A percentile compares a stretch with the other conserved stretches of the same genome.
These are phyloP conservation scores for Caprella mutica DNA, from an alignment of 2,888 invertebrate species.

Conservation along the genomic window DNA sequence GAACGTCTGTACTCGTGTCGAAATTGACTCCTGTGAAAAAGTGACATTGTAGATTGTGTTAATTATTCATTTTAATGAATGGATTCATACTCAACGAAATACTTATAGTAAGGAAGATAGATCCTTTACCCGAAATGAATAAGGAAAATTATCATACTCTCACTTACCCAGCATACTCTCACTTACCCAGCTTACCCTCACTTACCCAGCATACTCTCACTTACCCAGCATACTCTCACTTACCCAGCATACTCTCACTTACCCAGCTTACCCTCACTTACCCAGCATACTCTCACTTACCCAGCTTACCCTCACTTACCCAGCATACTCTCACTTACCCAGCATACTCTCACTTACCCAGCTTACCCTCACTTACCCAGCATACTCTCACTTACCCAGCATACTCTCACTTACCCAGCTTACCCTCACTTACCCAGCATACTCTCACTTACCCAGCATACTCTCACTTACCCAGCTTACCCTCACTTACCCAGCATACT, in stretches of 20 bases:
- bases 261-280: too few relatives aligned
- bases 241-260: too few relatives aligned
- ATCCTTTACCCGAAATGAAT: too few relatives aligned
- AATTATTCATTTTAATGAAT: too few relatives aligned
- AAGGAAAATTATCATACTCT: too few relatives aligned
- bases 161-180: not conserved
- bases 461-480: not conserved
- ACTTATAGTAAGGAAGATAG: too few relatives aligned
- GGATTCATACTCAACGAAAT: too few relatives aligned
- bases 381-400: not conserved
- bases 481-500: not conserved
- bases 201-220: not conserved
- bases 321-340: conserved; percentile 62
- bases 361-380: too few relatives aligned
- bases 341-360: not conserved
- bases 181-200: not conserved
- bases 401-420: not conserved
- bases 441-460: too few relatives aligned
- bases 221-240: too few relatives aligned
- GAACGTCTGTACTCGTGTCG: conserved; percentile 18
- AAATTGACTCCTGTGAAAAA: conserved; percentile 20
- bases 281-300: conserved; percentile 84
- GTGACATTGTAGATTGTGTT: not conserved
- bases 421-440: not conserved
- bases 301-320: too few relatives aligned